Conservation (phyloP, 1,140 invertebrate genomes). For the Phymorhynchus buccinoides region DNA sequence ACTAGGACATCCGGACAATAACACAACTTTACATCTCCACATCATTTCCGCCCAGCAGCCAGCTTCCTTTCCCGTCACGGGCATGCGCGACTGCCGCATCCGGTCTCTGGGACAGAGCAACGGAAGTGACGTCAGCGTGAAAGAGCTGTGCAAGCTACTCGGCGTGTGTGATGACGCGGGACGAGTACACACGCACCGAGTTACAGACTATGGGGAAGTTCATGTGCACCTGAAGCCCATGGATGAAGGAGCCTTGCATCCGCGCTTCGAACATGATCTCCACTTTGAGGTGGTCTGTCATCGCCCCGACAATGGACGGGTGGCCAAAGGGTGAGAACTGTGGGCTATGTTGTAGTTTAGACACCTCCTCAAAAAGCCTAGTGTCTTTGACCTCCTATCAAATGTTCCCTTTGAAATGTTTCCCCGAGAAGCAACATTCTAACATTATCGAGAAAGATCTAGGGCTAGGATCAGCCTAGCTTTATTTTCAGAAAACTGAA, state of each 20-base stretch:
- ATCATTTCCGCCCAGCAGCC: slow-evolving; percentile 23
- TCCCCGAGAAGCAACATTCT: no score
- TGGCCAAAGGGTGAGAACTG: slow-evolving; percentile 11
- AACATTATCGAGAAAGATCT: no score
- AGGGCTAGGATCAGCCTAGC: no score
- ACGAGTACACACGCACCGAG: slow-evolving; percentile 25
- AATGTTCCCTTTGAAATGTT: no score
- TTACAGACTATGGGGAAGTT: slow-evolving; percentile 32
- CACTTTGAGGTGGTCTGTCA: slow-evolving; percentile 29
- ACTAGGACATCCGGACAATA: not conserved
- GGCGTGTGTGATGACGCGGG: slow-evolving; percentile 23
- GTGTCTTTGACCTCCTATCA: no score
- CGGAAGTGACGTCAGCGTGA: slow-evolving; percentile 22
- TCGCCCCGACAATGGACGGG: not conserved
- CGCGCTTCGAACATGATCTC: slow-evolving; percentile 6
- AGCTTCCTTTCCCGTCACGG: slow-evolving; percentile 27
- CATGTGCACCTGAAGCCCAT: slow-evolving; percentile 32
- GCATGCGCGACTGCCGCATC: slow-evolving; percentile 23
- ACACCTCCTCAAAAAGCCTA: no score
- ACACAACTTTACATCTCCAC: slow-evolving; percentile 18
- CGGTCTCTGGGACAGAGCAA: slow-evolving; percentile 20
- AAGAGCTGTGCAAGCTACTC: not conserved
- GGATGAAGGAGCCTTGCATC: not conserved
- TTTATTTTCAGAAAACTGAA: no score
- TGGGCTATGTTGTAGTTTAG: no score